Conservation (phyloP, 37 sponge, comb jelly and placozoan genomes). For the Geodia barretti region DNA sequence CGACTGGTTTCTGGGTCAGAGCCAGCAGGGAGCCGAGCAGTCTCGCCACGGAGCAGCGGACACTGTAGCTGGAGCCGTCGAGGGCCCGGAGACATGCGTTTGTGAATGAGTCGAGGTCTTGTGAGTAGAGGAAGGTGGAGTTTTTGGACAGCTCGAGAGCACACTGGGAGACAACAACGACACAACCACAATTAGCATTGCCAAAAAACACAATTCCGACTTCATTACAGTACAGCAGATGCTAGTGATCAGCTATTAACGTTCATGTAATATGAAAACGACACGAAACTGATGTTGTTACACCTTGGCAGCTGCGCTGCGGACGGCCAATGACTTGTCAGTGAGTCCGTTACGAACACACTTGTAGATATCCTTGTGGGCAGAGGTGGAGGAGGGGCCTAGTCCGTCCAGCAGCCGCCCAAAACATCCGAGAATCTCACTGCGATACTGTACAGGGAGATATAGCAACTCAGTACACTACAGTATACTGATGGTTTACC, state of each 20-base stretch:
- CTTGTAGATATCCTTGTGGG: constrained; percentile 93
- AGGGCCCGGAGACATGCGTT: constrained; percentile 73
- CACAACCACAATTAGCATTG: neutral
- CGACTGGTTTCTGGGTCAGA: constrained; percentile 67
- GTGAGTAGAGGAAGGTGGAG: constrained; percentile 66
- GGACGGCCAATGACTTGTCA: constrained; percentile 75
- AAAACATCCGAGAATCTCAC: constrained; percentile 46
- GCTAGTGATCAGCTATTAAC: neutral
- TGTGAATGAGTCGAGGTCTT: constrained; percentile 81
- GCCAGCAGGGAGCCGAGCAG: constrained; percentile 80
- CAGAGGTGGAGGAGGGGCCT: constrained; percentile 79
- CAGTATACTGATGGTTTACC: too few relatives aligned
- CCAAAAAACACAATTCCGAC: constrained; percentile 2
- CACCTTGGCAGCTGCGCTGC: constrained; percentile 84
- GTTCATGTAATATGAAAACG: too few relatives aligned
- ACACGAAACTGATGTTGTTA: too few relatives aligned
- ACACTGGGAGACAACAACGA: constrained; percentile 59
- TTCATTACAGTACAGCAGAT: neutral
- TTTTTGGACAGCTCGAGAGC: constrained; percentile 47
- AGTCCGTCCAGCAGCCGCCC: constrained; percentile 72
- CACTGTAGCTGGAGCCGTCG: constrained; percentile 86
- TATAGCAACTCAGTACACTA: too few relatives aligned
- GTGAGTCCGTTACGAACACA: constrained; percentile 56
- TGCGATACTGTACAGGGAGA: constrained; percentile 33
- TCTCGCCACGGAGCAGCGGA: constrained; percentile 75